phyloP scores from a whole-genome alignment of 2,888 invertebrate genomes.

The Alitta virens region DNA sequence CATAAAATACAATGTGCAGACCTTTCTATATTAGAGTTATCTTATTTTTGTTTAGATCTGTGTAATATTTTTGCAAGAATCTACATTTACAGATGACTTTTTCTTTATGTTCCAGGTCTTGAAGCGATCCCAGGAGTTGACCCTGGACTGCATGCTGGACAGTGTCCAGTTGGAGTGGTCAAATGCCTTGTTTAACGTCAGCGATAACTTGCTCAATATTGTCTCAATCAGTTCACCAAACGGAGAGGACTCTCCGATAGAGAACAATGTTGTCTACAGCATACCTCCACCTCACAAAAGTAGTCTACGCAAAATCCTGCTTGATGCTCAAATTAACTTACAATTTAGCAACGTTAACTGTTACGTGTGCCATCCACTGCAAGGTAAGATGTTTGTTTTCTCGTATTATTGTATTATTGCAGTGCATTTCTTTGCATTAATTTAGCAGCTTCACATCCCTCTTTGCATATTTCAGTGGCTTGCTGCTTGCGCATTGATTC shows the following conservation, averaged over 20 bases:
- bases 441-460: too few relatives aligned
- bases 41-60: too few relatives aligned
- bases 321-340: constrained; percentile 1
- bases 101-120: constrained; percentile 32
- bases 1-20: too few relatives aligned
- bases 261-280: too few relatives aligned
- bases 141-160: constrained; percentile 41
- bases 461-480: background rate
- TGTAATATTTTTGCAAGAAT: too few relatives aligned
- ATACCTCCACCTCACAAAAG: too few relatives aligned
- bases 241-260: constrained; percentile 4
- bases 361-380: constrained; percentile 1
- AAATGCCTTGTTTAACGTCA: constrained; percentile 29
- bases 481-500: background rate
- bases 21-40: too few relatives aligned
- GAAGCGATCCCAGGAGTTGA: constrained; percentile 37
- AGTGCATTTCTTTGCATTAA: too few relatives aligned
- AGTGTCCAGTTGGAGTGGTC: constrained; percentile 51
- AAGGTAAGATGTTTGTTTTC: constrained; percentile 2
- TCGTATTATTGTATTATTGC: background rate
- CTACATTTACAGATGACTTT: background rate
- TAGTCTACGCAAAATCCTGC: background rate
- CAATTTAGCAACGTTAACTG: constrained; percentile 9
- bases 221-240: constrained; percentile 10
- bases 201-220: background rate